Conservation (phyloP, 2,113 vertebrate genomes). For the Tragelaphus strepsiceros region DNA sequence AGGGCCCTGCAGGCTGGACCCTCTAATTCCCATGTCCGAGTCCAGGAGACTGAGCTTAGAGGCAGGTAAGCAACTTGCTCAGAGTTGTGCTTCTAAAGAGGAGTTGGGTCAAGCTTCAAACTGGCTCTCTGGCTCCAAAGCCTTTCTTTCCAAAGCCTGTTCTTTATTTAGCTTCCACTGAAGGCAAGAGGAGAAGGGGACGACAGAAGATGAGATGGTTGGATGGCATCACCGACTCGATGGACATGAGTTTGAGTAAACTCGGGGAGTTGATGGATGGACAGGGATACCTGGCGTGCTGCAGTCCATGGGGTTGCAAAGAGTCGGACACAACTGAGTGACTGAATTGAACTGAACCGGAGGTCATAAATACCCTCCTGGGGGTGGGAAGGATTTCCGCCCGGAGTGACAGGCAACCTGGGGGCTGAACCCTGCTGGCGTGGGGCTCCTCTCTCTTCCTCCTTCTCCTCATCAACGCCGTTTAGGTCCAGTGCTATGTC, state of each 20-base stretch:
- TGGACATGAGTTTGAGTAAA: not conserved
- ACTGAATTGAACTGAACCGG: not conserved
- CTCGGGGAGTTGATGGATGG: not conserved
- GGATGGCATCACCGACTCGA: not conserved
- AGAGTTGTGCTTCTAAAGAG: rapidly evolving
- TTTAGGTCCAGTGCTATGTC: rapidly evolving
- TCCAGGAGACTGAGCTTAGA: not conserved
- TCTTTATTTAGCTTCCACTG: not conserved
- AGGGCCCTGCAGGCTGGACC: not conserved
- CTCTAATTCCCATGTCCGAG: not conserved
- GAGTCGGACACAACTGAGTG: not conserved
- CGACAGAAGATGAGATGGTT: not conserved
- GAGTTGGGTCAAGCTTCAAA: rapidly evolving
- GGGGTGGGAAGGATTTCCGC: no score
- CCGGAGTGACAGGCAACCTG: rapidly evolving
- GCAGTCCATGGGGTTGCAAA: not conserved
- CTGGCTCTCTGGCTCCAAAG: no score
- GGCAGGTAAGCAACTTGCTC: not conserved
- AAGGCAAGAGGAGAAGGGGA: not conserved
- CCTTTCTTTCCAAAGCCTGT: no score
- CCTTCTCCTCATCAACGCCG: rapidly evolving
- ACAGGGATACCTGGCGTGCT: not conserved
- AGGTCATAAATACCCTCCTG: not conserved
- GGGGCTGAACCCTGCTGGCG: not conserved
- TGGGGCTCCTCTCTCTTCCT: not conserved